These are phyloP conservation scores for Glandiceps talaboti DNA, from an alignment of 53 echinoderm and acorn worm species.

Conservation along the genomic window DNA sequence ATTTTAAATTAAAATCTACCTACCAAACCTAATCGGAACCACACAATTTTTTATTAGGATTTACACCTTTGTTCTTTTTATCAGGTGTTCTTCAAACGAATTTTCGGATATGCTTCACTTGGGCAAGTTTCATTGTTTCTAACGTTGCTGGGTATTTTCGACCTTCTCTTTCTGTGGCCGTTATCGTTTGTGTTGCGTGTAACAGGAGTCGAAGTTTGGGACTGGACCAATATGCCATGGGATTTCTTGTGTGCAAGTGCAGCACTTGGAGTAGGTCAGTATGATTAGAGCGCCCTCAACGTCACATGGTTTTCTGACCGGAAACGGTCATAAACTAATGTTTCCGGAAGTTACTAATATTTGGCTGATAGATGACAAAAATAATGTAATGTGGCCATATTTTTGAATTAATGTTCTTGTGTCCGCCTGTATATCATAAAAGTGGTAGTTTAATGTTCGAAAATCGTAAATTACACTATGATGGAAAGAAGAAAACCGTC, in stretches of 20 bases:
- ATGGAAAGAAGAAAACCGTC: no score
- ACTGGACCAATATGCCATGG: constrained; percentile 91
- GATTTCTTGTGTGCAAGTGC: constrained; percentile 84
- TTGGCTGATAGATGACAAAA: no score
- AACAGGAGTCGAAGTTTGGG: constrained; percentile 75
- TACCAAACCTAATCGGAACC: no score
- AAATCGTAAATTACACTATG: no score
- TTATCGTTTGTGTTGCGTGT: constrained; percentile 62
- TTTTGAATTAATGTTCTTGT: no score
- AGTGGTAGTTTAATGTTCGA: no score
- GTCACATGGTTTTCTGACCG: no score
- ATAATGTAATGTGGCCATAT: no score
- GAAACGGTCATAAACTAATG: no score
- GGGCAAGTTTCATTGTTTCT: constrained; percentile 89
- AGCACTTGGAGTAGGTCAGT: constrained; percentile 71
- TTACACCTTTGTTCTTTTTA: neutral
- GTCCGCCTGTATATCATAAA: no score
- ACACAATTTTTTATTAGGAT: neutral
- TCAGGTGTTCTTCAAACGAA: constrained; percentile 80
- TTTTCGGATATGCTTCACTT: constrained; percentile 59
- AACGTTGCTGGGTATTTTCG: constrained; percentile 65
- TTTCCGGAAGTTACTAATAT: no score
- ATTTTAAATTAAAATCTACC: no score
- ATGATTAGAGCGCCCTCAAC: neutral
- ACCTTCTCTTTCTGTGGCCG: constrained; percentile 70